Evolutionary conservation across 2,113 vertebrate species (phyloP).

Genomic region (Prunella himalayana): DNA sequence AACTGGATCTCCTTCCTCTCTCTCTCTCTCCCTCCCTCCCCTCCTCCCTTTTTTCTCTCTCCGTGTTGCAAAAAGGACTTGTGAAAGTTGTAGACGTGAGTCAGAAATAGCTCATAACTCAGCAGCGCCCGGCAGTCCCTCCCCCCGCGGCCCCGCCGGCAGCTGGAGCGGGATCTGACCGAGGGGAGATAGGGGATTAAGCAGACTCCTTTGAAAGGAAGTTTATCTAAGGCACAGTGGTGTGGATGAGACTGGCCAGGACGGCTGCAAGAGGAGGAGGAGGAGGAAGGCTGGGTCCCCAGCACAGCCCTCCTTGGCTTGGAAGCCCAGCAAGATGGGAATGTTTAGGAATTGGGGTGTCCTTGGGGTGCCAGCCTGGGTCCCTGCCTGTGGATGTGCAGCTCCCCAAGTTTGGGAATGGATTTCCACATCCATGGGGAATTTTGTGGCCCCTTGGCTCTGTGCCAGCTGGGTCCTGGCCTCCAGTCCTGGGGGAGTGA

Average conservation of each 20-base stretch:
- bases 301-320: neutral
- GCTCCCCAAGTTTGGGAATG: neutral
- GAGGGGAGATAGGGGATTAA: slow-evolving; percentile 68
- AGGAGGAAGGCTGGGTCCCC: neutral
- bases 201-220: slow-evolving; percentile 72
- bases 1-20: slow-evolving; percentile 11
- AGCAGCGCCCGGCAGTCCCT: slow-evolving; percentile 15
- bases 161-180: slow-evolving; percentile 36
- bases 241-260: slow-evolving; percentile 60
- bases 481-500: fast-evolving
- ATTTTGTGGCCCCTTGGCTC: neutral
- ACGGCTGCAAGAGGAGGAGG: neutral
- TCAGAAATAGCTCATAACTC: slow-evolving; percentile 69
- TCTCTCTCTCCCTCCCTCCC: neutral
- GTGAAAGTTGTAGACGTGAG: slow-evolving; percentile 70
- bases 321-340: fast-evolving
- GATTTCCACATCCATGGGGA: neutral
- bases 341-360: neutral
- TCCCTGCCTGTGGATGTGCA: neutral
- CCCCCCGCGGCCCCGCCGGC: neutral
- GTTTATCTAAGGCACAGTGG: slow-evolving; percentile 71
- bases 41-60: neutral
- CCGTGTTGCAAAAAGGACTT: slow-evolving; percentile 46
- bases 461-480: fast-evolving
- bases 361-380: neutral